Base-by-base conservation (phyloP, 2,113 vertebrate genomes). In the Sylvia atricapilla region DNA sequence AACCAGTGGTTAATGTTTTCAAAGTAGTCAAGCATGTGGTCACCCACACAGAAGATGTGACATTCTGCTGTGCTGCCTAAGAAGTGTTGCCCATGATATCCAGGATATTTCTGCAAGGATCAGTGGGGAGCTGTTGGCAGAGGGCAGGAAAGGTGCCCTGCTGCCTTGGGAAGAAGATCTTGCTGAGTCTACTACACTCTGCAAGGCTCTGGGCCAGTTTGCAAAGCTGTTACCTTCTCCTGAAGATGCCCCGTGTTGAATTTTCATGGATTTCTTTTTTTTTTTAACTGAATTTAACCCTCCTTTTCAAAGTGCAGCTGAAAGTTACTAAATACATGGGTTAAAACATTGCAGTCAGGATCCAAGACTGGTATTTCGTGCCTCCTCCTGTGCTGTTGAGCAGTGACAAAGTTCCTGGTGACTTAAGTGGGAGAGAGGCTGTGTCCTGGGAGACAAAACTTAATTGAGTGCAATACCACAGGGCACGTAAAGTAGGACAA, bases 381-480 rank as follows among this genome's bases (percentile, higher is more conserved):
- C 58, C 93, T 94, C 68, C 80, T 95, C 75, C 90, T 92, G 72
- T 33, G 4, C 76, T 84, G 52, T n/a, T 89, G 78, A 76, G 84
- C 44, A 90, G 93, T 49, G 94, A 92, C 83, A 93, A 95, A 95
- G 90, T 84, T 96, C 79, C 95, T 67, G 83, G 85, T 95, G 93
- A 93, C 90, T 96, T 94, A 78, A 95, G 92, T 46, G 90, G 84
- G 83, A 96, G 93, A 46, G 92, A 96, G 88, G 86, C 90, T 90
- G 92, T 3, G 80, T 92, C 95, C 92, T 94, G 95, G 83, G 96
- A 96, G 95, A 95, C 93, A 90, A 94, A 96, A 96, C 83, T 95
- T 96, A 96, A 97, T 97, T 97, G 95, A 97, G 89, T 95, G 87
- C 53, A 95, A 96, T 95, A 96, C 94, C 93, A 96, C 92, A 84